Evolutionary conservation across 30 jellyfish, hydroid and myxozoan genomes (phyloP).

Genomic region (Clytia hemisphaerica): DNA sequence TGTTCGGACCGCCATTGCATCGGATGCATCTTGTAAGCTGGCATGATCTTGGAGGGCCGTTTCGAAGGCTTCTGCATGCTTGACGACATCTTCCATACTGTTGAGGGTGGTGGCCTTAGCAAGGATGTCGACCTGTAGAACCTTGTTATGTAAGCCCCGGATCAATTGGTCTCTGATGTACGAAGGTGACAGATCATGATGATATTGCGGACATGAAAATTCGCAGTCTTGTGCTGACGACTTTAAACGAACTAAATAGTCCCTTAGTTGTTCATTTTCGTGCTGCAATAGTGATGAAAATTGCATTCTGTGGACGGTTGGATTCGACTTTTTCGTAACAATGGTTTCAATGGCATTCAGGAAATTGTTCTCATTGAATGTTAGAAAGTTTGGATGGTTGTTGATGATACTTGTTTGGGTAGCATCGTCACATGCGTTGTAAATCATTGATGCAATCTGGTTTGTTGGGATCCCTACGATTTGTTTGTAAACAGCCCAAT

Average conservation of each 20-base stretch:
- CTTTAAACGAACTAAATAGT: not conserved
- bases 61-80: constrained; percentile 19
- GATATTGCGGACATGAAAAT: not conserved
- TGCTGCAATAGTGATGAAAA: not conserved
- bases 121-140: not conserved
- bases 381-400: not conserved
- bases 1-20: constrained; percentile 4
- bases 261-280: not conserved
- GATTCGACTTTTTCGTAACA: not conserved
- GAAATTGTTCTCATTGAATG: not conserved
- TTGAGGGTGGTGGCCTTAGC: constrained; percentile 9
- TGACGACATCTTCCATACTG: not conserved
- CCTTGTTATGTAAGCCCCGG: not conserved
- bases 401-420: not conserved
- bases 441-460: not conserved
- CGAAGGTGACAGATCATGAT: not conserved
- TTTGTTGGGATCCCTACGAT: not conserved
- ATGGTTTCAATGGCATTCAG: not conserved
- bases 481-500: not conserved
- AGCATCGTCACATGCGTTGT: not conserved
- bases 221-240: not conserved
- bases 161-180: not conserved
- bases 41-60: not conserved
- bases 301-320: not conserved
- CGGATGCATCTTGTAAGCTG: not conserved